Evolutionary conservation across 1,140 invertebrate genomes (phyloP).

Genomic region (Drosophila mojavensis): DNA sequence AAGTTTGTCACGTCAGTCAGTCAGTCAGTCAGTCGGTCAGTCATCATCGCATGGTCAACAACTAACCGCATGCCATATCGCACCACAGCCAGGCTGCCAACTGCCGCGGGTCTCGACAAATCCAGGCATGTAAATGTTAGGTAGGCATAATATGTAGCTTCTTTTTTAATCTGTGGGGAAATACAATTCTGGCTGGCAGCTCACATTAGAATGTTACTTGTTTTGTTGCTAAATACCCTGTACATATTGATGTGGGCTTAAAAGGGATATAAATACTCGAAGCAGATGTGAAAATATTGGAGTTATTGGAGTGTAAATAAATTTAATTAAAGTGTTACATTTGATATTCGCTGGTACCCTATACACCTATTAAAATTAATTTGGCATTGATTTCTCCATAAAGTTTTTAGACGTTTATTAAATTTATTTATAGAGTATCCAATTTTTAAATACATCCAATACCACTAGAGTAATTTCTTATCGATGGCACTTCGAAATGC

Average conservation of each 20-base stretch:
- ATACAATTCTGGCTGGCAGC: background rate
- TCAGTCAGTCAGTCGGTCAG: conserved; percentile 25
- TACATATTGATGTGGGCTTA: background rate
- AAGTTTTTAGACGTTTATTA: no score
- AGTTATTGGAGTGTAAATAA: no score
- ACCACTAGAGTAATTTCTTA: no score
- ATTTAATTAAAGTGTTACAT: no score
- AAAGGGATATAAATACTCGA: no score
- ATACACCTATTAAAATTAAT: no score
- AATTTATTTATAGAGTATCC: no score
- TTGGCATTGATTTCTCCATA: no score
- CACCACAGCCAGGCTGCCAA: conserved; percentile 62
- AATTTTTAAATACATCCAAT: no score
- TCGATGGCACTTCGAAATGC: no score
- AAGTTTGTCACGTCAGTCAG: conserved; percentile 36
- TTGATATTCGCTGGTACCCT: no score
- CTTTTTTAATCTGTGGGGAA: background rate
- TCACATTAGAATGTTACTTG: conserved; percentile 22
- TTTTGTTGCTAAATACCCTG: background rate
- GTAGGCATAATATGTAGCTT: background rate
- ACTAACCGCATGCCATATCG: conserved; percentile 65
- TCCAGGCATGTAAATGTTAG: conserved; percentile 27
- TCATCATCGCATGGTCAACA: conserved; percentile 51
- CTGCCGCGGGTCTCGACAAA: conserved; percentile 47
- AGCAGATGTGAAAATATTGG: no score